Evolutionary conservation across 2,113 vertebrate genomes (phyloP).

Genomic region (Chiloscyllium plagiosum): DNA sequence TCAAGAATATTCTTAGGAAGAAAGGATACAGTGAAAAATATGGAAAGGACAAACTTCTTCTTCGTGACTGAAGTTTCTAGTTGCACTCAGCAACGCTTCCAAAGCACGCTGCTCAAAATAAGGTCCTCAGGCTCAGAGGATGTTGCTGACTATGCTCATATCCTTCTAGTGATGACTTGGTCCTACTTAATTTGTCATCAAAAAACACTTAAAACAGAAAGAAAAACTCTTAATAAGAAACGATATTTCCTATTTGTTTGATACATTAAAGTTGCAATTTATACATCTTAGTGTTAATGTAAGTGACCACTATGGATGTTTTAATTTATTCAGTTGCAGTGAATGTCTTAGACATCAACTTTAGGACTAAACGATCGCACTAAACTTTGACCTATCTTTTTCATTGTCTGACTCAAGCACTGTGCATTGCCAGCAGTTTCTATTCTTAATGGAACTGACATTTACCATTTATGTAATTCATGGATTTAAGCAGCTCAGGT

Average conservation of each 20-base stretch:
- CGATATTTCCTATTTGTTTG: not conserved
- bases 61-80: slow-evolving; percentile 55
- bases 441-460: not conserved
- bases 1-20: slow-evolving; percentile 44
- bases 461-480: not conserved
- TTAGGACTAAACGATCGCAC: not conserved
- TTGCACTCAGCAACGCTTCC: slow-evolving; percentile 63
- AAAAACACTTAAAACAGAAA: slow-evolving; percentile 8
- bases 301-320: not conserved
- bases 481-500: not conserved
- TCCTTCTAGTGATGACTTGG: not conserved
- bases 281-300: not conserved
- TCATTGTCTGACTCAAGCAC: not conserved
- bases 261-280: not conserved
- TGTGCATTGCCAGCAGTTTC: slow-evolving; percentile 23
- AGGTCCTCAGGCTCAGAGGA: slow-evolving; percentile 52
- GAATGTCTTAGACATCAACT: not conserved
- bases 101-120: slow-evolving; percentile 56
- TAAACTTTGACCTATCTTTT: not conserved
- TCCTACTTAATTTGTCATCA: not conserved
- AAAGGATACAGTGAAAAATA: slow-evolving; percentile 48
- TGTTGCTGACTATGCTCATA: slow-evolving; percentile 55
- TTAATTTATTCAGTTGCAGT: not conserved
- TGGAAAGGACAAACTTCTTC: slow-evolving; percentile 61
- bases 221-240: not conserved